A percentile compares a stretch with the other conserved stretches of the same genome.
Evolutionary conservation across 2,113 vertebrate genomes (phyloP).

Genomic region (Labrus mixtus): DNA sequence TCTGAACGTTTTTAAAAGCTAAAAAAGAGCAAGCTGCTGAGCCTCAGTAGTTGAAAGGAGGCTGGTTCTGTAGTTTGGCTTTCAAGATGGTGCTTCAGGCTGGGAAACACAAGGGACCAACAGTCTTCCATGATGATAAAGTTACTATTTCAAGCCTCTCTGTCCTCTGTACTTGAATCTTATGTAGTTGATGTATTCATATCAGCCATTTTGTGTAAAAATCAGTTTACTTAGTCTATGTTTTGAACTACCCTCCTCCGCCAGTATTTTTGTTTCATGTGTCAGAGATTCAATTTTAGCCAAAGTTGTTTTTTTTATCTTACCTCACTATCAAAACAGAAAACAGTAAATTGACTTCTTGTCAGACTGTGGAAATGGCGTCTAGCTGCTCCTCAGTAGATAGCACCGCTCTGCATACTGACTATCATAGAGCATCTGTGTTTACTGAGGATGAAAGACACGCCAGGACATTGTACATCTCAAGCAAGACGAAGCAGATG

Average conservation of each 20-base stretch:
- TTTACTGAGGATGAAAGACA: constrained; percentile 72
- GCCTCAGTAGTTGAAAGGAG: constrained; percentile 67
- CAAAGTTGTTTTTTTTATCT: constrained; percentile 41
- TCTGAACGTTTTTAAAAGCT: constrained; percentile 73
- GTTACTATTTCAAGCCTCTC: constrained; percentile 50
- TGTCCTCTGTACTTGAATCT: constrained; percentile 24
- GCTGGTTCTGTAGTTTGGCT: constrained; percentile 48
- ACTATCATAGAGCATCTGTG: constrained; percentile 64
- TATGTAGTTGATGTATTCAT: constrained; percentile 23
- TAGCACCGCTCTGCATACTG: constrained; percentile 31
- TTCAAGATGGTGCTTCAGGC: constrained; percentile 56
- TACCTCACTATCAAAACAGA: constrained; percentile 25
- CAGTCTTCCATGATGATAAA: constrained; percentile 57
- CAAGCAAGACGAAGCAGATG: constrained; percentile 57
- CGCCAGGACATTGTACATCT: constrained; percentile 60
- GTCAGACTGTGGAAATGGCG: constrained; percentile 51
- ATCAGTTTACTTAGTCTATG: constrained; percentile 23
- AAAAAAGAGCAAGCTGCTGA: constrained; percentile 58
- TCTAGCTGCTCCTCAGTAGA: constrained; percentile 68
- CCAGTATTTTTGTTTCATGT: not conserved
- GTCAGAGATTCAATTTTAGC: constrained; percentile 13
- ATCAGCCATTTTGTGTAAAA: constrained; percentile 13
- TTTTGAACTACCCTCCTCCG: constrained; percentile 1
- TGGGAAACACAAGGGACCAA: constrained; percentile 46
- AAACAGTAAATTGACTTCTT: constrained; percentile 48